phyloP scores from a whole-genome alignment of 2,888 invertebrate genomes.

The Gryllus longicercus region DNA sequence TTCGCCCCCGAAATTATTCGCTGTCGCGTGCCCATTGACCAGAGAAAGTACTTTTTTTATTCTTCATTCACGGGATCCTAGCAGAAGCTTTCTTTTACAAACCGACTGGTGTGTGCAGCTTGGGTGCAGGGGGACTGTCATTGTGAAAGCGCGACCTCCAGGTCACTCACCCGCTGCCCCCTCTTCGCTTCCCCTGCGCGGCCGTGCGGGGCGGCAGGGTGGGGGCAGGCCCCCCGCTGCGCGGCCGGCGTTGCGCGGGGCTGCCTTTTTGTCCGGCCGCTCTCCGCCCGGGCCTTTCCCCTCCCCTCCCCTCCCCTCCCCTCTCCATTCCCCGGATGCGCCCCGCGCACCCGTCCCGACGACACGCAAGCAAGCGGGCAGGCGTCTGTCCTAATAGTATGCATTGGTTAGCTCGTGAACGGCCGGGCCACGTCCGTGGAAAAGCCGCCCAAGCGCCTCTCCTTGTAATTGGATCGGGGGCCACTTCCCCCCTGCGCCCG shows the following conservation, averaged over 20 bases:
- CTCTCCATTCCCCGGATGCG: neutral
- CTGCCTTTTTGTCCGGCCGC: neutral
- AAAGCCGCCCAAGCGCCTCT: neutral
- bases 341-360: no score
- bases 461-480: conserved; percentile 5
- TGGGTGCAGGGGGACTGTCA: neutral
- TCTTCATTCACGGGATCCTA: no score
- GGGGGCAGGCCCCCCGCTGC: neutral
- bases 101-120: no score
- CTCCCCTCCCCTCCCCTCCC: neutral
- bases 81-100: no score
- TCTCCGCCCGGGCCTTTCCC: neutral
- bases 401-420: conserved; percentile 10
- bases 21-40: no score
- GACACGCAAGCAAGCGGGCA: neutral
- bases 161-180: neutral
- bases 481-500: neutral
- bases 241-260: neutral
- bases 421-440: neutral
- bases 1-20: no score
- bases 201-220: no score
- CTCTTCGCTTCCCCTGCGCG: no score
- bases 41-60: no score
- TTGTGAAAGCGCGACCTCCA: conserved; percentile 8
- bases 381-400: conserved; percentile 17